A percentile compares a stretch with the other conserved stretches of the same genome.
These are phyloP conservation scores for Abscondita cerata DNA, from an alignment of 2,888 invertebrate species.

Conservation along the genomic window DNA sequence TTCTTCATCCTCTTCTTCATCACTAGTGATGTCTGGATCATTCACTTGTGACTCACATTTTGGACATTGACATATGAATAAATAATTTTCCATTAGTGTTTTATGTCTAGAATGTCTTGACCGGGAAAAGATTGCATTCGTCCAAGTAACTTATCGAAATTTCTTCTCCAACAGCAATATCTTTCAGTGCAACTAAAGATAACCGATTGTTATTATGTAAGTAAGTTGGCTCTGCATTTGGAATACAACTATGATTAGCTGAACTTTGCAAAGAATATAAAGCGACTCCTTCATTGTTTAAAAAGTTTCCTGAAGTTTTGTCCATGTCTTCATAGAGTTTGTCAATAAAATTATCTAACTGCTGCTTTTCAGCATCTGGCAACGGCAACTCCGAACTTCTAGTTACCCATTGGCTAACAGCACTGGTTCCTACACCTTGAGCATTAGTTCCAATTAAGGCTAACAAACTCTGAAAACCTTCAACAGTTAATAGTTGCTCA, in stretches of 20 bases:
- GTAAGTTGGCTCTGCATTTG: conserved; percentile 88
- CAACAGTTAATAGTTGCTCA: conserved; percentile 77
- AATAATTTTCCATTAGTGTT: conserved; percentile 77
- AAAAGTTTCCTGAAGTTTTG: conserved; percentile 77
- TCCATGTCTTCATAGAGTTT: conserved; percentile 83
- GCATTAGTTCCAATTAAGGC: conserved; percentile 86
- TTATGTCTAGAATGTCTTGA: conserved; percentile 90
- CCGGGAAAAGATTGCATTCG: conserved; percentile 78
- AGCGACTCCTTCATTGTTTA: conserved; percentile 93
- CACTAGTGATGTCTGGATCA: conserved; percentile 84
- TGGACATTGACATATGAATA: conserved; percentile 82
- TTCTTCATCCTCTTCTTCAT: conserved; percentile 74
- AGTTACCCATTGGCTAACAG: conserved; percentile 86
- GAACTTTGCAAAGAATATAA: conserved; percentile 86
- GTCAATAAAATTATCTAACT: conserved; percentile 77
- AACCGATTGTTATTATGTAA: conserved; percentile 81
- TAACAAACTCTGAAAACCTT: conserved; percentile 78
- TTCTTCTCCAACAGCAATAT: conserved; percentile 83
- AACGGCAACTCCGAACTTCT: conserved; percentile 74
- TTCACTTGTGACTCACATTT: conserved; percentile 77
- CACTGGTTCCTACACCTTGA: conserved; percentile 93
- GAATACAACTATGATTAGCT: conserved; percentile 91
- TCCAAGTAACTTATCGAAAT: conserved; percentile 91
- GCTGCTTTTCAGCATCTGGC: conserved; percentile 69
- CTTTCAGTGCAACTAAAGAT: conserved; percentile 72